These are phyloP conservation scores for Dasysyrphus albostriatus DNA, from an alignment of 2,888 invertebrate species.

Conservation along the genomic window DNA sequence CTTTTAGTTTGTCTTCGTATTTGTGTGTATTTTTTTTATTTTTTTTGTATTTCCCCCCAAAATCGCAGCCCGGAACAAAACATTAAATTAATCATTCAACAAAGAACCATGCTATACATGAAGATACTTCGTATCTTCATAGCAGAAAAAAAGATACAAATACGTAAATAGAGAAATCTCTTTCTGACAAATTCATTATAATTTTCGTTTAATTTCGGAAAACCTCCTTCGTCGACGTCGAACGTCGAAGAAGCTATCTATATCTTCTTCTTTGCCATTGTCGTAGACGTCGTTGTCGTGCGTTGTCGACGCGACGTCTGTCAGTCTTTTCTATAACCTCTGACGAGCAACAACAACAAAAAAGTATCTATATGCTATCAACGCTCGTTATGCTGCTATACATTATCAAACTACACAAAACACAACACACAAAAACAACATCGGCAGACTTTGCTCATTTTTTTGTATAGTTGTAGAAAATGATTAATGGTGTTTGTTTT, in stretches of 20 bases:
- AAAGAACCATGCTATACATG: constrained; percentile 51
- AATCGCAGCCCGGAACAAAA: constrained; percentile 68
- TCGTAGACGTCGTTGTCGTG: constrained; percentile 68
- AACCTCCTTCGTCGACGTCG: constrained; percentile 30
- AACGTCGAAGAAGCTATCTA: background rate
- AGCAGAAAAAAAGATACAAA: constrained; percentile 53
- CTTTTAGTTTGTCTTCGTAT: background rate
- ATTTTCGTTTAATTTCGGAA: constrained; percentile 68
- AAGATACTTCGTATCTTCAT: constrained; percentile 21
- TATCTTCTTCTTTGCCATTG: constrained; percentile 67
- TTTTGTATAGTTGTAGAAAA: constrained; percentile 49
- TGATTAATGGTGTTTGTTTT: constrained; percentile 63
- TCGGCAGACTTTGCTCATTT: constrained; percentile 33
- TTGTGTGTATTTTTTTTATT: background rate
- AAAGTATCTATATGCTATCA: constrained; percentile 50
- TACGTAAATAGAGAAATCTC: constrained; percentile 66
- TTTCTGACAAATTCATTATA: constrained; percentile 73
- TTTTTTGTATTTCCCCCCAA: constrained; percentile 1
- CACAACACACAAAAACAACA: constrained; percentile 12
- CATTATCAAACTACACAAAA: constrained; percentile 33
- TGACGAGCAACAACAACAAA: constrained; percentile 8
- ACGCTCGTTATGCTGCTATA: constrained; percentile 68
- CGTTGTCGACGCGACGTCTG: constrained; percentile 64
- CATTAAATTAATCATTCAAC: constrained; percentile 73
- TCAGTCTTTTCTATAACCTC: constrained; percentile 34